A percentile compares a stretch with the other conserved stretches of the same genome.
phyloP scores from a whole-genome alignment of 2,797 vertebrate species.

The Eutrigla gurnardus region DNA sequence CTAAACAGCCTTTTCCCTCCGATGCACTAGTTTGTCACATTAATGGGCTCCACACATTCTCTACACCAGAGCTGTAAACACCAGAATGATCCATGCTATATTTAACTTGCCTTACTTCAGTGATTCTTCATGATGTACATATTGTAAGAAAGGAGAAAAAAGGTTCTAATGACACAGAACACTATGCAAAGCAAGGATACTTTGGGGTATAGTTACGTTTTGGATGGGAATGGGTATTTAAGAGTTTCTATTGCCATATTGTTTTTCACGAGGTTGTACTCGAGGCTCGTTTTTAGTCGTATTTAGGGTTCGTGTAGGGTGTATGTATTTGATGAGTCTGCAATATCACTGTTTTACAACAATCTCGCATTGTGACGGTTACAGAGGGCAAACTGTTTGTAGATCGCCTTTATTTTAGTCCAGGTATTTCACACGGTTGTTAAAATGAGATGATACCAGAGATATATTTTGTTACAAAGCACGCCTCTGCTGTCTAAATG shows the following conservation, averaged over 20 bases:
- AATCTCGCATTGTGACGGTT: constrained; percentile 26
- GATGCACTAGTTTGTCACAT: constrained; percentile 44
- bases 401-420: constrained; percentile 49
- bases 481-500: constrained; percentile 14
- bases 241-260: constrained; percentile 66
- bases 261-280: constrained; percentile 14
- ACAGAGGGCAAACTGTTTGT: not conserved
- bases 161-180: constrained; percentile 37
- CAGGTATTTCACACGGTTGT: constrained; percentile 29
- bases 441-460: constrained; percentile 25
- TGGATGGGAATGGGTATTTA: constrained; percentile 79
- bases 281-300: constrained; percentile 24
- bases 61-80: constrained; percentile 29
- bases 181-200: constrained; percentile 77
- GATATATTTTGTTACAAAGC: constrained; percentile 60
- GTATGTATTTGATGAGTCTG: constrained; percentile 19
- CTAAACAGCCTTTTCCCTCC: constrained; percentile 26
- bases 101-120: constrained; percentile 71
- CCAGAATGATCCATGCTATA: constrained; percentile 27
- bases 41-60: constrained; percentile 23
- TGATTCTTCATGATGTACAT: constrained; percentile 61
- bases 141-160: constrained; percentile 47
- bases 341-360: constrained; percentile 36
- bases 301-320: constrained; percentile 31
- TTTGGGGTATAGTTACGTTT: constrained; percentile 58